A percentile compares a stretch with the other conserved stretches of the same genome.
phyloP scores from a whole-genome alignment of 2,797 vertebrate genomes.

The Sebastes cheni region DNA sequence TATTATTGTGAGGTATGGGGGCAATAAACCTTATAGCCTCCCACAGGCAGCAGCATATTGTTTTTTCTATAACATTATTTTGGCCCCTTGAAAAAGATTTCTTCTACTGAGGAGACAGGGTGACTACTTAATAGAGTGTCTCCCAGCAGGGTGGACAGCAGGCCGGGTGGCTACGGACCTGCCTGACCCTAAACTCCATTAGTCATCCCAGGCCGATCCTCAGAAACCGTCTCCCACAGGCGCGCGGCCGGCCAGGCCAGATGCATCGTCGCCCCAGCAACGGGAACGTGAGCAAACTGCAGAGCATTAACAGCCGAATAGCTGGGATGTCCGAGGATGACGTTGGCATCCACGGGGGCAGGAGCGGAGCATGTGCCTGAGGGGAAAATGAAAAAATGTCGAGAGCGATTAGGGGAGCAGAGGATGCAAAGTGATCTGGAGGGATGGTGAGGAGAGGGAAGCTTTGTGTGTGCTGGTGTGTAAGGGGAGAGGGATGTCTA shows the following conservation, averaged over 20 bases:
- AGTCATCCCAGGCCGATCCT: slow-evolving; percentile 32
- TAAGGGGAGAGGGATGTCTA: slow-evolving; percentile 10
- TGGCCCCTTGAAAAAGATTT: slow-evolving; percentile 12
- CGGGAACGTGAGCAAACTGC: slow-evolving; percentile 46
- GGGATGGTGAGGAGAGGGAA: slow-evolving; percentile 1
- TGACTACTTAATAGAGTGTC: slow-evolving; percentile 25
- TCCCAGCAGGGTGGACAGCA: slow-evolving; percentile 8
- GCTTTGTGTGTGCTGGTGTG: too few species aligned
- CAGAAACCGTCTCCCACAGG: slow-evolving; percentile 16
- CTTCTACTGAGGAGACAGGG: background rate
- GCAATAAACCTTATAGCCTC: slow-evolving; percentile 19
- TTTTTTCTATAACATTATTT: background rate
- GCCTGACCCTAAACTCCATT: slow-evolving; percentile 51
- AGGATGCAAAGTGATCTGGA: slow-evolving; percentile 20
- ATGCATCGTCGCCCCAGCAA: slow-evolving; percentile 47
- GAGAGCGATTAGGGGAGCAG: slow-evolving; percentile 49
- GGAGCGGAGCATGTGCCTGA: slow-evolving; percentile 3
- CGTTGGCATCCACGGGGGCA: slow-evolving; percentile 17
- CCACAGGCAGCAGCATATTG: slow-evolving; percentile 23
- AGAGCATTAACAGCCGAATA: background rate
- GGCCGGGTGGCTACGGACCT: slow-evolving; percentile 13
- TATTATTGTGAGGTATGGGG: slow-evolving; percentile 14
- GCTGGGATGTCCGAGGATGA: slow-evolving; percentile 21
- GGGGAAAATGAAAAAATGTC: slow-evolving; percentile 62
- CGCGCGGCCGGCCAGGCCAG: background rate